phyloP scores from a whole-genome alignment of 2,113 vertebrate genomes.

The Petrocephalus zakoni region DNA sequence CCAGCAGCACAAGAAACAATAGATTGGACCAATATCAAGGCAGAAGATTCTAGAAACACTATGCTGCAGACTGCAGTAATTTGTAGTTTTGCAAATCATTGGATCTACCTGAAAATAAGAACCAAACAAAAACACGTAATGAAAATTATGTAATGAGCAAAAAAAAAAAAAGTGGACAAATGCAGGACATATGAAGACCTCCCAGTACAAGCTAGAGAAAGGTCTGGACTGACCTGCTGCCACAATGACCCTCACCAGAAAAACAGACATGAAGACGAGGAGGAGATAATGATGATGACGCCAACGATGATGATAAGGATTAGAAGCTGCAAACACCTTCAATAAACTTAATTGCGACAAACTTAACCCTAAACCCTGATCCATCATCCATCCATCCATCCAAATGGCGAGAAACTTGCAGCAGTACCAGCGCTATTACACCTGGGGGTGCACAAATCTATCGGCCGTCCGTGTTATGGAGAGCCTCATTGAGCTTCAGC shows the following conservation, averaged over 20 bases:
- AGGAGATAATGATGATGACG: background rate
- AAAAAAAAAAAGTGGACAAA: background rate
- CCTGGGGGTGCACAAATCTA: too few relatives aligned
- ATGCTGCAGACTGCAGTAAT: background rate
- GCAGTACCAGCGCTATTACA: background rate
- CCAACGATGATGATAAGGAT: background rate
- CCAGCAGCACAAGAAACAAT: background rate
- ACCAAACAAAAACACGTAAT: background rate
- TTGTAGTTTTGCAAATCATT: background rate
- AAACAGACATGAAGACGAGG: background rate
- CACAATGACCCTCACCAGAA: background rate
- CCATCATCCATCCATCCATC: too few relatives aligned
- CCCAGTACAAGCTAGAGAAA: background rate
- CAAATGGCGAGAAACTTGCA: background rate
- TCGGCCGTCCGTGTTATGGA: too few relatives aligned
- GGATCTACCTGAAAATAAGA: background rate
- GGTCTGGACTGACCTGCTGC: background rate
- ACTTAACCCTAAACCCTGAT: background rate
- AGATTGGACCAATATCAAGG: background rate
- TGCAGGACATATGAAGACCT: background rate
- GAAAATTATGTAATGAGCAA: background rate
- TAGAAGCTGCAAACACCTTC: background rate
- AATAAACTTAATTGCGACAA: background rate
- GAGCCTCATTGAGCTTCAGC: too few relatives aligned
- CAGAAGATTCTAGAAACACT: background rate